A percentile compares a stretch with the other conserved stretches of the same genome.
Evolutionary conservation across 2,888 invertebrate species (phyloP).

Genomic region (Sympetrum striolatum): DNA sequence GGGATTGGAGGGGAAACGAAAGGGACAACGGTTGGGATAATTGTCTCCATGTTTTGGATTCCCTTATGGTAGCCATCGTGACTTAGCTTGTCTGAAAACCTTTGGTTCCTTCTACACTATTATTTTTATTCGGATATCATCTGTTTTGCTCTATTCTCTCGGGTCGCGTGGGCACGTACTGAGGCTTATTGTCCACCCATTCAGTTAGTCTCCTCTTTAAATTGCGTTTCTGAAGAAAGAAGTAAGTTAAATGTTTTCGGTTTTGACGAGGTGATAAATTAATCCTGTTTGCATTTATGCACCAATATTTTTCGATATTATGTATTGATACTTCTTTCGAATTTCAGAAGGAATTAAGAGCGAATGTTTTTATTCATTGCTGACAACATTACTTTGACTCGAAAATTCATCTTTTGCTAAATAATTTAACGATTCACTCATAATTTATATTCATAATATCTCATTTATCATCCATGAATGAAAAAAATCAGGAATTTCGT

Average conservation of each 20-base stretch:
- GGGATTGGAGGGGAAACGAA: neutral
- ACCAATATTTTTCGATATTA: neutral
- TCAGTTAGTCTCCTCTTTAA: neutral
- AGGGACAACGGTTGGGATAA: neutral
- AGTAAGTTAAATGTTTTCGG: neutral
- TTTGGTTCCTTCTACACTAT: neutral
- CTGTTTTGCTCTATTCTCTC: neutral
- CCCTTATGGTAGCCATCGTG: neutral
- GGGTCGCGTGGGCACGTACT: neutral
- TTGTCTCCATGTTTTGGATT: neutral
- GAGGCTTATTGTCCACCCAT: neutral
- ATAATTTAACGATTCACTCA: too few relatives aligned
- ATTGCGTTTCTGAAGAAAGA: neutral
- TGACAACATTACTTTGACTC: too few relatives aligned
- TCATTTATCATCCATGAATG: too few relatives aligned
- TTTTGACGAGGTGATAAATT: neutral
- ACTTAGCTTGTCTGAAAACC: neutral
- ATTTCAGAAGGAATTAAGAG: too few relatives aligned
- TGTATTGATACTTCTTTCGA: too few relatives aligned
- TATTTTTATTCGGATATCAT: neutral
- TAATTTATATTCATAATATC: too few relatives aligned
- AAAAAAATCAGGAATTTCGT: too few relatives aligned
- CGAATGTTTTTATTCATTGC: too few relatives aligned
- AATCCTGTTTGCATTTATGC: neutral
- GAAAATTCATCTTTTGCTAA: too few relatives aligned